These are phyloP conservation scores for Cynaeus angustus DNA, from an alignment of 2,888 invertebrate species.

Conservation along the genomic window DNA sequence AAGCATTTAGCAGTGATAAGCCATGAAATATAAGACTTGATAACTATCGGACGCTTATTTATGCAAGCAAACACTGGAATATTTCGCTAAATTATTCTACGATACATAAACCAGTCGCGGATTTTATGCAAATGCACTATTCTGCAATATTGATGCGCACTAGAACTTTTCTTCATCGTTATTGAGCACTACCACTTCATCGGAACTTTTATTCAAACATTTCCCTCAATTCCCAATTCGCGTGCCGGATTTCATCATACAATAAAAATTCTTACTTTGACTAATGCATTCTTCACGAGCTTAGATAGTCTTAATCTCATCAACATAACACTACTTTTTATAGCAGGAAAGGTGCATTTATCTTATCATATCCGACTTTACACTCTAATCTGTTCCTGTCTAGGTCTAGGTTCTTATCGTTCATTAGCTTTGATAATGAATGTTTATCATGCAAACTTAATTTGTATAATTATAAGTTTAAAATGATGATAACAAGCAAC, in stretches of 20 bases:
- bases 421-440: slow-evolving; percentile 23
- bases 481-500: background rate
- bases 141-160: slow-evolving; percentile 34
- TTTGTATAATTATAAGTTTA: slow-evolving; percentile 2
- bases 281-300: background rate
- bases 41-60: slow-evolving; percentile 41
- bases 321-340: slow-evolving; percentile 2
- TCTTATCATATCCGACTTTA: slow-evolving; percentile 7
- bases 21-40: slow-evolving; percentile 47
- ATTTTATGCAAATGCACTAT: slow-evolving; percentile 41
- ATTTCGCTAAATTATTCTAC: slow-evolving; percentile 43
- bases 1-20: slow-evolving; percentile 48
- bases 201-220: background rate
- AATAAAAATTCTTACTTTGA: background rate
- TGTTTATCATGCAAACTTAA: slow-evolving; percentile 10
- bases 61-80: slow-evolving; percentile 41
- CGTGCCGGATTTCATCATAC: background rate
- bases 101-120: slow-evolving; percentile 30
- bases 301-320: slow-evolving; percentile 4
- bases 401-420: slow-evolving; percentile 26
- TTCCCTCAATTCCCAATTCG: background rate
- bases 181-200: background rate
- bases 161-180: slow-evolving; percentile 15
- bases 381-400: slow-evolving; percentile 7
- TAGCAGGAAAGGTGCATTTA: slow-evolving; percentile 11